Conservation (phyloP, 2,797 vertebrate species). For the Staurois parvus region DNA sequence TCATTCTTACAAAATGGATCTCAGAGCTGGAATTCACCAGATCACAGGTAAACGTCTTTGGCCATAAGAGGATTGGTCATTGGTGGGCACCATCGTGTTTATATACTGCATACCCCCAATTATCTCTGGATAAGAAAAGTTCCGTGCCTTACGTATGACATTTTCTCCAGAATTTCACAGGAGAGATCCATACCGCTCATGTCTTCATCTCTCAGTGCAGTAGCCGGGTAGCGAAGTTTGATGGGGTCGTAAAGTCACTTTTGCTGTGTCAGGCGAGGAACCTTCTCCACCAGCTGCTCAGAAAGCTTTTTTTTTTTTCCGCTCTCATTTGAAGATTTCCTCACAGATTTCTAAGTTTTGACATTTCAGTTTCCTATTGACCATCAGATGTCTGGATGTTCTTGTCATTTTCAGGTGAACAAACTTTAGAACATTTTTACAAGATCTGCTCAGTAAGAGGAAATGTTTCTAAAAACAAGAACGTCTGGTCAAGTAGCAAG, state of each 20-base stretch:
- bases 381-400: background rate
- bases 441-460: background rate
- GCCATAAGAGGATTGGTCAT: too few relatives aligned
- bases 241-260: constrained; percentile 16
- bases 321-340: background rate
- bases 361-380: constrained; percentile 12
- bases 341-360: background rate
- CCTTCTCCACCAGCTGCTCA: constrained; percentile 9
- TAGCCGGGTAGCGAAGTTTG: background rate
- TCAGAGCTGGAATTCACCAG: too few relatives aligned
- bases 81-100: too few relatives aligned
- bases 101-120: too few relatives aligned
- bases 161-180: background rate
- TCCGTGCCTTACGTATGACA: background rate
- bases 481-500: background rate
- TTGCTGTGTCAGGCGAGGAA: background rate
- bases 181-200: too few relatives aligned
- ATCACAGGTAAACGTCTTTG: too few relatives aligned
- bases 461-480: background rate
- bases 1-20: too few relatives aligned
- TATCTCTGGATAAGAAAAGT: too few relatives aligned
- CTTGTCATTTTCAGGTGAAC: constrained; percentile 3
- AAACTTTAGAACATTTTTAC: background rate
- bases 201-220: background rate
- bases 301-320: background rate